Evolutionary conservation across 2,797 vertebrate species (phyloP).

Genomic region (Syngnathus rostellatus): DNA sequence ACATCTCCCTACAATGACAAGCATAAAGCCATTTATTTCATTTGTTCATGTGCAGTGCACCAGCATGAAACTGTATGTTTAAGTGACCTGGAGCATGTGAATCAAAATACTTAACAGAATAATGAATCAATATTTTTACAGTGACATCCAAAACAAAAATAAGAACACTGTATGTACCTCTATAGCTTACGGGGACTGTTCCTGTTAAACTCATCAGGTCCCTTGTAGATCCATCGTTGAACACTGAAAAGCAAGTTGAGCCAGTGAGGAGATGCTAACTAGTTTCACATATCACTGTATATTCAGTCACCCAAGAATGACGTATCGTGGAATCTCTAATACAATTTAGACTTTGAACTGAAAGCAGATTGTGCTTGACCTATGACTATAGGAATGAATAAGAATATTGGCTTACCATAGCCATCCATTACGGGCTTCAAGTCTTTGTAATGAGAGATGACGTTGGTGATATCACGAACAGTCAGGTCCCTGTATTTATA

Average conservation of each 20-base stretch:
- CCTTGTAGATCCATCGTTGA: conserved; percentile 90
- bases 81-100: background rate
- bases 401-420: conserved; percentile 72
- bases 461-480: conserved; percentile 85
- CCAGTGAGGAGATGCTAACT: conserved; percentile 7
- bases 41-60: background rate
- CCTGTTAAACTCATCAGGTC: conserved; percentile 94
- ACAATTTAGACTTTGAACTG: background rate
- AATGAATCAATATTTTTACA: background rate
- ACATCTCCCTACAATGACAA: background rate
- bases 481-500: conserved; percentile 95
- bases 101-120: background rate
- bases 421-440: conserved; percentile 92
- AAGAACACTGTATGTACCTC: conserved; percentile 66
- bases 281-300: no score
- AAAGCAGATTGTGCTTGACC: background rate
- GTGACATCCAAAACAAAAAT: background rate
- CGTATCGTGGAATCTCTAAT: background rate
- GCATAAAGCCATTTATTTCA: background rate
- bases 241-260: conserved; percentile 71
- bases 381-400: background rate
- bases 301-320: background rate
- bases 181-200: conserved; percentile 93
- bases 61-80: background rate
- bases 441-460: conserved; percentile 91